These are phyloP conservation scores for Metridium senile DNA, from an alignment of 92 coral and sea anemone species.

Conservation along the genomic window DNA sequence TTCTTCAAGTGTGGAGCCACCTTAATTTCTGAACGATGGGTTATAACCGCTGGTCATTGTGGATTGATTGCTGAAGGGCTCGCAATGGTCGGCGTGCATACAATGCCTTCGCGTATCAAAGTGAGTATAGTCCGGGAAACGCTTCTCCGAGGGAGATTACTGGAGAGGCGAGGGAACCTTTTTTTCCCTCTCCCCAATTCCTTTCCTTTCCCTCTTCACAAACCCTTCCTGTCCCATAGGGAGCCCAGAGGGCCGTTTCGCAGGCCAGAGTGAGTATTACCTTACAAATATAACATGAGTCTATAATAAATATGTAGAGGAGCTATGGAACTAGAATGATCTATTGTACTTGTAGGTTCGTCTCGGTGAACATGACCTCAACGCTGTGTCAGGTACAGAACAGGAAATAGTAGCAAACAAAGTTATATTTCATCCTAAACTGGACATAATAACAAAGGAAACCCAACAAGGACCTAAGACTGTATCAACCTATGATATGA, in stretches of 20 bases:
- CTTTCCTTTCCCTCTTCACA: no score
- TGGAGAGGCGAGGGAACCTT: no score
- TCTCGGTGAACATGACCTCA: conserved; percentile 86
- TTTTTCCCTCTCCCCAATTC: no score
- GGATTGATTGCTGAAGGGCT: conserved; percentile 64
- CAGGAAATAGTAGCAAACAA: conserved; percentile 73
- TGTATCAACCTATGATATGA: conserved; percentile 73
- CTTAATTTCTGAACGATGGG: conserved; percentile 87
- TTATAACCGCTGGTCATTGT: conserved; percentile 95
- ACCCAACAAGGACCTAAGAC: conserved; percentile 53
- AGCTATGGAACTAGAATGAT: no score
- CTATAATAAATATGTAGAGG: no score
- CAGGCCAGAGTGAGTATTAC: no score
- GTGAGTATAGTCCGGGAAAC: conserved; percentile 28
- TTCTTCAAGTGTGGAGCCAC: conserved; percentile 98
- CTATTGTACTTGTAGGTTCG: conserved; percentile 49
- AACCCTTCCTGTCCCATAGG: no score
- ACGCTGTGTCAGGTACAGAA: conserved; percentile 55
- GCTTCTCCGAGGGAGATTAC: no score
- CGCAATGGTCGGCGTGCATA: conserved; percentile 49
- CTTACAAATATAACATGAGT: no score
- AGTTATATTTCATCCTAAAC: conserved; percentile 76
- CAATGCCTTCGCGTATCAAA: conserved; percentile 66
- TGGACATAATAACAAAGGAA: conserved; percentile 63
- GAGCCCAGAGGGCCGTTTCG: no score